Percentiles rank a stretch among this genome's conserved stretches.
These are phyloP conservation scores for Lissocephala sabroskyi DNA, from an alignment of 2,888 invertebrate species.

Conservation along the genomic window DNA sequence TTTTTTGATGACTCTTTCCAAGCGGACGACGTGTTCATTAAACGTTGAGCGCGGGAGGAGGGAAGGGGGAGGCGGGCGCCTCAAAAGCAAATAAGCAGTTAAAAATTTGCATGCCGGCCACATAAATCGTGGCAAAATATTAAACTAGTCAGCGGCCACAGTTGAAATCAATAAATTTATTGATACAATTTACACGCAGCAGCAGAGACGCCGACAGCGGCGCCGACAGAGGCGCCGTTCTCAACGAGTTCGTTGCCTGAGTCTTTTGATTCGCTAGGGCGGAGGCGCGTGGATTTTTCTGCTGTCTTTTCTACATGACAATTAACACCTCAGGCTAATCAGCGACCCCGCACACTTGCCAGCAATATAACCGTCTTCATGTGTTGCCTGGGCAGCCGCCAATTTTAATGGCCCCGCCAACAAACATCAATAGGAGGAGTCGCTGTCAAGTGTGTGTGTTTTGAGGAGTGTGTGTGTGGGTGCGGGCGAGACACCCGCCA, in stretches of 20 bases:
- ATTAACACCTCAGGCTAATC: slow-evolving; percentile 47
- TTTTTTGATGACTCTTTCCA: slow-evolving; percentile 47
- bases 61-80: slow-evolving; percentile 16
- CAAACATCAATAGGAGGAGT: background rate
- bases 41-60: too few relatives aligned
- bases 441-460: slow-evolving; percentile 10
- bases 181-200: slow-evolving; percentile 53
- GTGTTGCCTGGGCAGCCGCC: too few relatives aligned
- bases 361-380: too few relatives aligned
- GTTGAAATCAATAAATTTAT: slow-evolving; percentile 67
- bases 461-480: too few relatives aligned
- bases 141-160: slow-evolving; percentile 64
- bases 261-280: slow-evolving; percentile 34
- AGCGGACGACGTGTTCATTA: slow-evolving; percentile 50
- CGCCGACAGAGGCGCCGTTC: background rate
- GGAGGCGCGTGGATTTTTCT: background rate
- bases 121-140: slow-evolving; percentile 62
- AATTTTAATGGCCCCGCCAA: slow-evolving; percentile 10
- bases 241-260: slow-evolving; percentile 47
- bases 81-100: slow-evolving; percentile 39
- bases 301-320: slow-evolving; percentile 9
- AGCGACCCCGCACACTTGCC: too few relatives aligned
- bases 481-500: too few relatives aligned
- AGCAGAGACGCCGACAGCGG: slow-evolving; percentile 18
- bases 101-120: slow-evolving; percentile 56